Conservation (phyloP, 1,140 invertebrate genomes). For the Triops cancriformis region DNA sequence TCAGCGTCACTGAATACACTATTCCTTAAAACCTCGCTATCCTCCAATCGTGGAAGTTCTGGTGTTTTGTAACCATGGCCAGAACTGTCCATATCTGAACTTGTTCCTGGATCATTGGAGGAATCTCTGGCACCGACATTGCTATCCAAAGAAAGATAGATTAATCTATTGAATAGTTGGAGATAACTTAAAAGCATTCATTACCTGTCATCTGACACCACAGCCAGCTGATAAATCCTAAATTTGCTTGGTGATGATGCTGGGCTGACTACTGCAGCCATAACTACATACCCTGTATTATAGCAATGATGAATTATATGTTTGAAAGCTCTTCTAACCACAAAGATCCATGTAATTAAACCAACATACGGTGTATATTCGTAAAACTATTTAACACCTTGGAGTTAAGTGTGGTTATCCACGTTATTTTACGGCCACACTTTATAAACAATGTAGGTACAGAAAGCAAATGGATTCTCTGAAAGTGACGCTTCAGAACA, state of each 20-base stretch:
- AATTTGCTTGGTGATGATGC: background rate
- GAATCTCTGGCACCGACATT: background rate
- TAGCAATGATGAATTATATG: background rate
- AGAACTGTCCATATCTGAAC: background rate
- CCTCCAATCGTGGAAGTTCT: background rate
- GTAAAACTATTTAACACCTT: too few relatives aligned
- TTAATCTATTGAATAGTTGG: too few relatives aligned
- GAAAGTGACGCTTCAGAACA: background rate
- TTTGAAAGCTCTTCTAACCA: too few relatives aligned
- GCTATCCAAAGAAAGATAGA: background rate
- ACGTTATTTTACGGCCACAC: too few relatives aligned
- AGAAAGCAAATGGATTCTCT: background rate
- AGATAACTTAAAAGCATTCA: background rate
- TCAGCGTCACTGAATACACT: background rate
- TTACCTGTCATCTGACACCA: background rate
- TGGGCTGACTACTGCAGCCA: background rate
- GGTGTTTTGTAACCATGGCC: background rate
- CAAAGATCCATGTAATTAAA: too few relatives aligned
- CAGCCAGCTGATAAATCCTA: background rate
- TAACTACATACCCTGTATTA: background rate
- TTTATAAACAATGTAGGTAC: background rate
- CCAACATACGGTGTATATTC: too few relatives aligned
- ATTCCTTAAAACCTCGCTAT: background rate
- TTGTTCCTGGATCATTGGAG: constrained; percentile 2
- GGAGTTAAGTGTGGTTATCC: too few relatives aligned